These are phyloP conservation scores for Junonia oenone DNA, from an alignment of 2,888 invertebrate species.

Conservation along the genomic window DNA sequence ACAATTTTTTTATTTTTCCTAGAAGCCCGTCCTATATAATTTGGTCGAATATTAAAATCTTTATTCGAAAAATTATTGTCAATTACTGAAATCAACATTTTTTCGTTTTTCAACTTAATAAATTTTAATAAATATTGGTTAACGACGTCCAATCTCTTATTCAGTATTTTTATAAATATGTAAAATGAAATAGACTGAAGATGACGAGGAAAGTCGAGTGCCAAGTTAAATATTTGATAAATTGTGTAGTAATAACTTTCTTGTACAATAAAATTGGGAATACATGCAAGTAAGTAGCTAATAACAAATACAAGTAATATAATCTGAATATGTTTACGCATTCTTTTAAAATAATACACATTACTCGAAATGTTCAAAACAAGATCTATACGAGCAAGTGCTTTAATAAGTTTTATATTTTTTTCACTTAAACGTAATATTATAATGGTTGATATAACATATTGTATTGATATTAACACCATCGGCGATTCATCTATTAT, in stretches of 20 bases:
- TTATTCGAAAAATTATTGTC: not conserved
- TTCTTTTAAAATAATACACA: not conserved
- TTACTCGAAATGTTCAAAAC: constrained; percentile 6
- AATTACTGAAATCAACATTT: constrained; percentile 2
- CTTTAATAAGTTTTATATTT: constrained; percentile 9
- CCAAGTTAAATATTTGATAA: not conserved
- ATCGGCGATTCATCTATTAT: not conserved
- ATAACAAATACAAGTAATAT: constrained; percentile 3
- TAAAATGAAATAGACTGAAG: constrained; percentile 35
- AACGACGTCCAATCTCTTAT: constrained; percentile 40
- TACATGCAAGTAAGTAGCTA: not conserved
- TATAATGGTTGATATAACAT: constrained; percentile 3
- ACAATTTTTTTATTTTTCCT: constrained; percentile 14
- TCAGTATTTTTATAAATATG: constrained; percentile 42
- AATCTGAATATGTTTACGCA: not conserved
- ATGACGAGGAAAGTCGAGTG: constrained; percentile 19
- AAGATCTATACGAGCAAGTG: constrained; percentile 13
- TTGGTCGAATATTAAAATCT: not conserved
- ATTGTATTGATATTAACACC: constrained; percentile 2
- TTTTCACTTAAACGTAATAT: not conserved
- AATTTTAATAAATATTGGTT: constrained; percentile 47
- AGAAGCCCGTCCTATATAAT: constrained; percentile 6
- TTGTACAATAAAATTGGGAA: not conserved
- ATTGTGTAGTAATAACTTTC: not conserved
- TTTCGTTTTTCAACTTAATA: constrained; percentile 36